Evolutionary conservation across 1,140 invertebrate genomes (phyloP).

Genomic region (Pogonomyrmex californicus): DNA sequence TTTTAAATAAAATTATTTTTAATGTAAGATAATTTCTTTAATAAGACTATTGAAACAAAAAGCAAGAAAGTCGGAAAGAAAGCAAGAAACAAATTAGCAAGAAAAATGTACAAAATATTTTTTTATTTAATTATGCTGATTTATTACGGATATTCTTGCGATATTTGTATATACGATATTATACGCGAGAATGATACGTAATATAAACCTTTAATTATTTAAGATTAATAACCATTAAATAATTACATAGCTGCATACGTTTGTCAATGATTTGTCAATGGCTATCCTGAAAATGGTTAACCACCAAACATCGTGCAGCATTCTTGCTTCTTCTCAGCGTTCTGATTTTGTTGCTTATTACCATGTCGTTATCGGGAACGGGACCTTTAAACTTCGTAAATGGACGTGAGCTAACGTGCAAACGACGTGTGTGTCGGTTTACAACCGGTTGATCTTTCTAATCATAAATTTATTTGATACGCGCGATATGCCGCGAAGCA

Average conservation of each 20-base stretch:
- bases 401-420: conserved; percentile 49
- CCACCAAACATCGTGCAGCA: neutral
- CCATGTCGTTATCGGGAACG: conserved; percentile 28
- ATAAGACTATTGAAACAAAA: neutral
- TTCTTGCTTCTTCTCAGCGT: too few species aligned
- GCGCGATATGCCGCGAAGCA: neutral
- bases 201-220: neutral
- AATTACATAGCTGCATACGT: neutral
- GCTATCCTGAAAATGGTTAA: conserved; percentile 21
- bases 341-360: conserved; percentile 58
- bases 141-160: neutral
- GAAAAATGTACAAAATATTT: neutral
- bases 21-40: neutral
- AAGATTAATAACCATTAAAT: neutral
- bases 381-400: conserved; percentile 53
- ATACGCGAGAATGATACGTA: neutral
- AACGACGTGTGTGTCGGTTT: conserved; percentile 62
- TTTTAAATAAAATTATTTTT: neutral
- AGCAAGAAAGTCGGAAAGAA: neutral
- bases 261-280: neutral
- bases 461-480: conserved; percentile 52
- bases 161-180: neutral
- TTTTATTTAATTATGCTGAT: neutral
- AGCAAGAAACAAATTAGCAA: neutral
- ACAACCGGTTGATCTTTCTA: conserved; percentile 59